Conservation (phyloP, 2,888 invertebrate genomes). For the Nowickia ferox region DNA sequence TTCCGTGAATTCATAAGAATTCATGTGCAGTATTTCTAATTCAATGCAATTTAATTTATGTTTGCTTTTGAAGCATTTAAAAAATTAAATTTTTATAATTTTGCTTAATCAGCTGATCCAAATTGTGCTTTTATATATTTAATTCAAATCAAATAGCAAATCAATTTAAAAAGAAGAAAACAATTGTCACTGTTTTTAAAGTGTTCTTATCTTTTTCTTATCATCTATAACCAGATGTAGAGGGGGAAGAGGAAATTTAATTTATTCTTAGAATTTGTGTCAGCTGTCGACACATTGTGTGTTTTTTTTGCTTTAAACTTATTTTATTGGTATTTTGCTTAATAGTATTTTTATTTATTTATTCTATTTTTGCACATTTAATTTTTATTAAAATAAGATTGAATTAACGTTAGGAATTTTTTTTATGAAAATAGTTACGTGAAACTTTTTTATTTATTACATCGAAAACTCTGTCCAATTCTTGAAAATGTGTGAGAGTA, state of each 20-base stretch:
- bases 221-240: background rate
- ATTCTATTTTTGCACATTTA: constrained; percentile 16
- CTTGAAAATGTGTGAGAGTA: too few species aligned
- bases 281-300: constrained; percentile 68
- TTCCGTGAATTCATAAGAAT: too few species aligned
- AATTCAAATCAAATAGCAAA: background rate
- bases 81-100: too few species aligned
- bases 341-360: constrained; percentile 23
- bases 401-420: too few species aligned
- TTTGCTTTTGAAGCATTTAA: too few species aligned
- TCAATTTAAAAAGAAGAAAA: background rate
- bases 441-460: too few species aligned
- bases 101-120: background rate
- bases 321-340: constrained; percentile 9
- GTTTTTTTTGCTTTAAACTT: background rate
- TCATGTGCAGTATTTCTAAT: too few species aligned
- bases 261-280: constrained; percentile 72
- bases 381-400: constrained; percentile 25
- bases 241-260: constrained; percentile 56
- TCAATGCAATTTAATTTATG: too few species aligned
- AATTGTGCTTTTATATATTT: background rate
- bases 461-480: too few species aligned
- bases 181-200: constrained; percentile 17
- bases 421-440: background rate
- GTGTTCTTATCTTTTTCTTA: background rate